Evolutionary conservation across 2,888 invertebrate species (phyloP).

Genomic region (Drosophila borborema): DNA sequence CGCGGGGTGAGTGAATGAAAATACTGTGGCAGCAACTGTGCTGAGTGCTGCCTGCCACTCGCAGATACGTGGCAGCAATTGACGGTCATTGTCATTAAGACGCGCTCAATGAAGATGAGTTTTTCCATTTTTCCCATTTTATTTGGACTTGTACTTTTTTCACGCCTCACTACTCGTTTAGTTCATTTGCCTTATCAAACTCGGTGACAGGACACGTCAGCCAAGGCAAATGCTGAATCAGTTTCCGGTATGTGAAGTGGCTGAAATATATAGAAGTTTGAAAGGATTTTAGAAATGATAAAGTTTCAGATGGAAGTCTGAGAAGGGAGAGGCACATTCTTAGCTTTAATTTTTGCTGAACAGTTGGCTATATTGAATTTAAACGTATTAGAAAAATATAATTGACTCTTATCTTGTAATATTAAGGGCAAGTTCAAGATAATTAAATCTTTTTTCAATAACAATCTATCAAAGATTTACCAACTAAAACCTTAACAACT

Average conservation of each 20-base stretch:
- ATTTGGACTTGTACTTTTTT: slow-evolving; percentile 27
- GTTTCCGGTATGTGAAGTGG: slow-evolving; percentile 3
- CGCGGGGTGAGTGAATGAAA: background rate
- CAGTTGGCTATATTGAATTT: too few relatives aligned
- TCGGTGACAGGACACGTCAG: slow-evolving; percentile 6
- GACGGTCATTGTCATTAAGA: slow-evolving; percentile 78
- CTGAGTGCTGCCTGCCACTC: slow-evolving; percentile 42
- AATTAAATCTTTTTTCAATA: background rate
- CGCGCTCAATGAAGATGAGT: slow-evolving; percentile 72
- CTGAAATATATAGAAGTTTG: background rate
- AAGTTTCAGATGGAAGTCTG: background rate
- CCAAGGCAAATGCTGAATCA: slow-evolving; percentile 18
- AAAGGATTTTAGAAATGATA: background rate
- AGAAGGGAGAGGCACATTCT: background rate
- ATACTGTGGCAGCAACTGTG: slow-evolving; percentile 15
- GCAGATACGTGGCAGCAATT: slow-evolving; percentile 61
- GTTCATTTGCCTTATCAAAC: slow-evolving; percentile 54
- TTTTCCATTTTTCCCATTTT: slow-evolving; percentile 55
- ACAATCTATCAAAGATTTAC: background rate
- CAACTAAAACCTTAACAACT: slow-evolving; percentile 8
- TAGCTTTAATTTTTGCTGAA: too few relatives aligned
- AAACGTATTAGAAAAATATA: too few relatives aligned
- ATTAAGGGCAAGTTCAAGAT: background rate
- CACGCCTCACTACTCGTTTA: slow-evolving; percentile 55
- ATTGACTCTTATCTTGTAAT: too few relatives aligned